These are phyloP conservation scores for Chaetodon auriga DNA, from an alignment of 2,113 vertebrate genomes.

Conservation along the genomic window DNA sequence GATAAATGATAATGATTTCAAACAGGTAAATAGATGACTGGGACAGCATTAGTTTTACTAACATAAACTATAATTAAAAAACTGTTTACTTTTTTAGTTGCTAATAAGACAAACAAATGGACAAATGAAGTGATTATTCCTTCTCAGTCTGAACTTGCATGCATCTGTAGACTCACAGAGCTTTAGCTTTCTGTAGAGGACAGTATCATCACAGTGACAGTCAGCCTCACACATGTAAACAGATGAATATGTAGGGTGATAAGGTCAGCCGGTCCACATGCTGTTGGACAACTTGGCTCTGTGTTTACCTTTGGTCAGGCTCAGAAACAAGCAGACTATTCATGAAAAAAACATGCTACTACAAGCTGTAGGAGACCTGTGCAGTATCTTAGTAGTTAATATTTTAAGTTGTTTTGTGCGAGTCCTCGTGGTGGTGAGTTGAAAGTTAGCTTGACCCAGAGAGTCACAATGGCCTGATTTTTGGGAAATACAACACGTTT, in stretches of 20 bases:
- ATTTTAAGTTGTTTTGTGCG: no score
- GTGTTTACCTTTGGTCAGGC: background rate
- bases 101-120: background rate
- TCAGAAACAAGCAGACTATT: background rate
- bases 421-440: no score
- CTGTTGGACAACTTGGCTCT: background rate
- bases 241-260: background rate
- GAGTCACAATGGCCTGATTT: background rate
- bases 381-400: no score
- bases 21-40: background rate
- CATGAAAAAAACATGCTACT: background rate
- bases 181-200: background rate
- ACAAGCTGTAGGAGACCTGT: background rate
- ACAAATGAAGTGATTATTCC: background rate
- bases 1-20: background rate
- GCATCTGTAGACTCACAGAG: background rate
- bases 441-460: background rate
- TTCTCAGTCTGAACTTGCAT: background rate
- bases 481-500: background rate
- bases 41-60: background rate
- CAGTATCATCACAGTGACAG: background rate
- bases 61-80: background rate
- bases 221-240: background rate
- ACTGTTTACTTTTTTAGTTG: no score
- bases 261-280: background rate